Base-by-base conservation (phyloP, 1,140 invertebrate genomes). In the Lepidotrigona ventralis region DNA sequence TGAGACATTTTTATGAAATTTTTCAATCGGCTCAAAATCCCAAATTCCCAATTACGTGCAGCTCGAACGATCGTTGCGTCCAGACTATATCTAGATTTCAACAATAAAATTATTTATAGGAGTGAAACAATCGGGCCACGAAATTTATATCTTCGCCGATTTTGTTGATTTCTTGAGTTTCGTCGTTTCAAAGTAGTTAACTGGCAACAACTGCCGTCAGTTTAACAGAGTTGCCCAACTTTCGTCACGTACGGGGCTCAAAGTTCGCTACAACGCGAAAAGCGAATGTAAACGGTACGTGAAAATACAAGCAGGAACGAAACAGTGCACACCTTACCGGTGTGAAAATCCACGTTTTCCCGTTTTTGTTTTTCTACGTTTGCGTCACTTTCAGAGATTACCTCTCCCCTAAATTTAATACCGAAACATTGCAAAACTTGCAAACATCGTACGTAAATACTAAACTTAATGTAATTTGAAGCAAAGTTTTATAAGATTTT, bases 191-290 rank as follows among this genome's bases (percentile, higher is more conserved):
- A 58, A 29, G 21, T 60, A 46, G 23, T 60, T 64, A 23, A 29
- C 73, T 17, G 39, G 14, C 23, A 46, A 46, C 29, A n/a, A 8
- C 23, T 46, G 12, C 11, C 15, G 21, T 39, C 15, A 39, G 72
- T 54, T 54, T 58, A 29, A 60, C 73, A 46, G 19, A 60, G 54
- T 39, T 60, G 14, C 26, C 1, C 6, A 33, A 56, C n/a, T 60
- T 60, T 39, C 33, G 73, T 75, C 73, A 75, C 73, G 73, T 75
- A 63, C 73, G 56, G 63, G n/a, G 12, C 73, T 15, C 23, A 26
- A 60, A 75, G 19, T 33, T 58, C 17, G 5, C 33, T 0, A 21
- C n/a, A 39, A 58, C 1, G 29, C 60, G 56, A 9, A 75, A 75
- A 58, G 17, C 29, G 15, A 19, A 17, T 33, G 72, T 74, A 75